Evolutionary conservation across 1,140 invertebrate species (phyloP), one percentile per base, ranked within the genome.

Genomic region (Sycophaga agraensis): DNA sequence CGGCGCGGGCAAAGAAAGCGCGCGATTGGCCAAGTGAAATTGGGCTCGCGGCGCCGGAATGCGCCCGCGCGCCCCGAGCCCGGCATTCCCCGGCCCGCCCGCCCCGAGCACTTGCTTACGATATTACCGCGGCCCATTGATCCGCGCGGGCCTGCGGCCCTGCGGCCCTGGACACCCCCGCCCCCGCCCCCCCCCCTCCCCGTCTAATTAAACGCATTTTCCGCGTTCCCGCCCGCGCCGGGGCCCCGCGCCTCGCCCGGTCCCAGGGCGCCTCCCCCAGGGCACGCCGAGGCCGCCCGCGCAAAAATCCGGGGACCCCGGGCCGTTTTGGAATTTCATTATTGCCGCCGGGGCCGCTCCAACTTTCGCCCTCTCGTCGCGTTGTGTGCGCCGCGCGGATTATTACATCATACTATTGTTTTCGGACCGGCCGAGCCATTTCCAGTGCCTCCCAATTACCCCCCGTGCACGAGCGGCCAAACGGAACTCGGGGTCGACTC

Each of bases 151-250:
- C 42, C 1, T 6, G 31, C 43, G 2, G n/a, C n/a, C n/a, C n/a
- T n/a, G n/a, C n/a, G n/a, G n/a, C n/a, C n/a, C n/a, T n/a, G n/a
- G n/a, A n/a, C n/a, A 49, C 26, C 46, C 24, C 19, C 46, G 1
- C 24, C 3, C 12, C 4, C 21, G 42, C 11, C 1, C 24, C 21
- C n/a, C 40, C 6, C 17, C n/a, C 70, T 71, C 71, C 67, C 63
- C 66, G 68, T 77, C 75, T 75, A 74, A 75, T 77, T 74, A 75
- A 77, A 71, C 68, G 71, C 73, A 75, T 74, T 74, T 73, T 69
- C 66, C 63, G 64, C 62, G 67, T 45, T 50, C 37, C 61, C 26
- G 14, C n/a, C n/a, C n/a, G n/a, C n/a, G n/a, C n/a, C n/a, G n/a
- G n/a, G n/a, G n/a, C n/a, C n/a, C n/a, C n/a, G n/a, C n/a, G n/a